These are phyloP conservation scores for Ichneumon xanthorius DNA, from an alignment of 2,888 invertebrate species.

Conservation along the genomic window DNA sequence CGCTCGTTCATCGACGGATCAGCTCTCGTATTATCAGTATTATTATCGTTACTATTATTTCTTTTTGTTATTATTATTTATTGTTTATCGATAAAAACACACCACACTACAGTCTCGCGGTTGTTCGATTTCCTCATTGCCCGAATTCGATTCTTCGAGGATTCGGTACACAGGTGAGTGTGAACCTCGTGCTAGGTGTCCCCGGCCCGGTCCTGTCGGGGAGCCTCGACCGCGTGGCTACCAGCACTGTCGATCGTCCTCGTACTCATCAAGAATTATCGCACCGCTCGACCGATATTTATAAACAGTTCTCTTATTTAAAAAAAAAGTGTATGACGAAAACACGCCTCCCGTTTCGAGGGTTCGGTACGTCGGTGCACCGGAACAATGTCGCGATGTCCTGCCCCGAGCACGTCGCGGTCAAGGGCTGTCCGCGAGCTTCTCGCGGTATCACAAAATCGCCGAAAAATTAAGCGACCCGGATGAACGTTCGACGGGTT, in stretches of 20 bases:
- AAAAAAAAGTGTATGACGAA: background rate
- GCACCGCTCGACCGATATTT: slow-evolving; percentile 2
- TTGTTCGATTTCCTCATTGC: slow-evolving; percentile 34
- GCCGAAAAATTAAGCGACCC: background rate
- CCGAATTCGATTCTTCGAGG: slow-evolving; percentile 9
- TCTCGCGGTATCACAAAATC: background rate
- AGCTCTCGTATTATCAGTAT: background rate
- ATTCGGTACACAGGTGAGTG: background rate
- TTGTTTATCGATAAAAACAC: slow-evolving; percentile 21
- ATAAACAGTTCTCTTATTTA: slow-evolving; percentile 3
- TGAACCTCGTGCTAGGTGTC: slow-evolving; percentile 75
- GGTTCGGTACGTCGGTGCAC: too few relatives aligned
- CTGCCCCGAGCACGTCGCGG: background rate
- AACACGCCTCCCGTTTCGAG: background rate
- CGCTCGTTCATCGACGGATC: background rate
- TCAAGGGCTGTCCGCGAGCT: background rate
- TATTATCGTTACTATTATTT: background rate
- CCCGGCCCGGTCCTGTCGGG: slow-evolving; percentile 67
- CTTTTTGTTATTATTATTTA: background rate
- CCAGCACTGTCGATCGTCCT: slow-evolving; percentile 72
- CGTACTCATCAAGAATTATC: slow-evolving; percentile 75
- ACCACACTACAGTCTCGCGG: slow-evolving; percentile 43
- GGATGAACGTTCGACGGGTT: too few relatives aligned
- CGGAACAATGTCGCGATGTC: background rate
- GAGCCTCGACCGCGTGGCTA: slow-evolving; percentile 75